Percentiles rank a stretch among this genome's conserved stretches.
phyloP scores from a whole-genome alignment of 2,797 vertebrate genomes.

The Acridotheres tristis region DNA sequence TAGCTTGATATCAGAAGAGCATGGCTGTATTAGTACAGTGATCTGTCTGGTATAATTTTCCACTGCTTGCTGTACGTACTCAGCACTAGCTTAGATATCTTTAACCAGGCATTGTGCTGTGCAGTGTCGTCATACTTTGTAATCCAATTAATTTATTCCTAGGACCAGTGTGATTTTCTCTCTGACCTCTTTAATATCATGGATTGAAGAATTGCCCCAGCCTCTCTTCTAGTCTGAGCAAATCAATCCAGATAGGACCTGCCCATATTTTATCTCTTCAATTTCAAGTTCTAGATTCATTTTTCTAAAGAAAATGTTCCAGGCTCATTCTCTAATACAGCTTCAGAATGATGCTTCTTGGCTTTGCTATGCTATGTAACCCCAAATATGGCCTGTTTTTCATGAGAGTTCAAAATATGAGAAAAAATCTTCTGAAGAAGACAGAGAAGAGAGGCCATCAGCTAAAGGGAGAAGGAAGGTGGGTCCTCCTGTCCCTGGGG shows the following conservation, averaged over 20 bases:
- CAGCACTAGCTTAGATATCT: slow-evolving; percentile 26
- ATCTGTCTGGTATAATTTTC: slow-evolving; percentile 32
- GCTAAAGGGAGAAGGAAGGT: not conserved
- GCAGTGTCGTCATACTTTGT: not conserved
- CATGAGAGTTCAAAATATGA: not conserved
- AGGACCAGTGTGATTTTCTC: not conserved
- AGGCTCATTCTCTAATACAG: not conserved
- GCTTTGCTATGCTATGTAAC: not conserved
- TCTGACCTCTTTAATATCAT: not conserved
- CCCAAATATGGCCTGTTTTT: not conserved
- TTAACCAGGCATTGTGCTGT: not conserved
- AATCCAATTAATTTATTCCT: slow-evolving; percentile 11
- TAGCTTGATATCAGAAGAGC: not conserved
- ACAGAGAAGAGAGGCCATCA: not conserved
- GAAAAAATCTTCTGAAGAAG: not conserved
- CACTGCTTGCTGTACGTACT: slow-evolving; percentile 10
- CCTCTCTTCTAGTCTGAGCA: not conserved
- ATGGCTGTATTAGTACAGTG: not conserved
- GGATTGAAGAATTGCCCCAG: not conserved
- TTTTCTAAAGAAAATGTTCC: not conserved
- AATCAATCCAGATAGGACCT: not conserved
- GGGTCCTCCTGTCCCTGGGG: not conserved
- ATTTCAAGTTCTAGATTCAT: not conserved
- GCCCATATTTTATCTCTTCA: not conserved
- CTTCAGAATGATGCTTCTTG: not conserved